phyloP scores from a whole-genome alignment of 2,797 vertebrate genomes.

The Octomys mimax region DNA sequence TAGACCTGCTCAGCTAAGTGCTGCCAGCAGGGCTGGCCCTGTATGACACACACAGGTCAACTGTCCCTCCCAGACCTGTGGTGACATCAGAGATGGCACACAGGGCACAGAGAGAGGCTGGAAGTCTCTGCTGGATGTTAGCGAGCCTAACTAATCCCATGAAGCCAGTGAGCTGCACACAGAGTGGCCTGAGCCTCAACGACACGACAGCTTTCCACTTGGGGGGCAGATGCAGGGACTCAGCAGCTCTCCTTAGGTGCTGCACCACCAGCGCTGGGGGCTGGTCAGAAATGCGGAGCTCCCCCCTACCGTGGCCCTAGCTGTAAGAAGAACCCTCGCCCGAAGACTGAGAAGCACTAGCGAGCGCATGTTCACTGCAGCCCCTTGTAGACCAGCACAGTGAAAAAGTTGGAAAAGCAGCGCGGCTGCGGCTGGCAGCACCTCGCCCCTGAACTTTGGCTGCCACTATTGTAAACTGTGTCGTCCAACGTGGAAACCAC shows the following conservation, averaged over 20 bases:
- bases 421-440: fast-evolving
- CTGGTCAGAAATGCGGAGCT: background rate
- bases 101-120: background rate
- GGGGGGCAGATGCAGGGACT: background rate
- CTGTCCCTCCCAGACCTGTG: slow-evolving; percentile 25
- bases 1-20: slow-evolving; percentile 3
- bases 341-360: background rate
- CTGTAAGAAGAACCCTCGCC: background rate
- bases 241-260: background rate
- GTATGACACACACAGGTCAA: slow-evolving; percentile 1
- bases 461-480: background rate
- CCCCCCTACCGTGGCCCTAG: background rate
- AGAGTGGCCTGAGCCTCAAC: background rate
- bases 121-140: background rate
- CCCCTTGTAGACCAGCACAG: too few relatives aligned
- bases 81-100: background rate
- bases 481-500: background rate
- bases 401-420: background rate
- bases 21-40: background rate
- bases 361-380: background rate
- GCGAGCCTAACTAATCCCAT: background rate
- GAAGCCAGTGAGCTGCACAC: background rate
- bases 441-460: background rate
- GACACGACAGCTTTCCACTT: background rate
- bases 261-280: background rate